Conservation (phyloP, 2,797 vertebrate species). For the Bradypodion pumilum region DNA sequence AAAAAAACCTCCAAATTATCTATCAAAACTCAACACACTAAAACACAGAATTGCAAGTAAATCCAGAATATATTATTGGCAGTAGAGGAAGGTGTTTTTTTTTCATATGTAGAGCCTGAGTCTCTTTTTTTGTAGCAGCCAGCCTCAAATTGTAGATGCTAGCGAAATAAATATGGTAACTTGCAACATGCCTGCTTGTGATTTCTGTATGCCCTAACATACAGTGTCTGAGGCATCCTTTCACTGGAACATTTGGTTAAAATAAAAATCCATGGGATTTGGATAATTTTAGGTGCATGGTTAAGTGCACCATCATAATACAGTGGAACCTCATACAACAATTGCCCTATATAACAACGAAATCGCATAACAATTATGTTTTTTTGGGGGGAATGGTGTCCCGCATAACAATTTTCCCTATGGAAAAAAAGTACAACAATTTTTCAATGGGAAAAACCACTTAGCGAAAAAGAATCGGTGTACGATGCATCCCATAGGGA, state of each 20-base stretch:
- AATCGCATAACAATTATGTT: no score
- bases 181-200: not conserved
- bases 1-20: conserved; percentile 24
- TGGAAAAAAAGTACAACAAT: no score
- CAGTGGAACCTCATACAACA: no score
- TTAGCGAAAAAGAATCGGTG: no score
- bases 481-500: no score
- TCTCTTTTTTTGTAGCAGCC: not conserved
- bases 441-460: no score
- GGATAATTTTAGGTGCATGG: not conserved
- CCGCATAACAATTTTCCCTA: no score
- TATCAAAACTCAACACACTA: conserved; percentile 12
- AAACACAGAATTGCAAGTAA: conserved; percentile 6
- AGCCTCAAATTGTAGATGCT: not conserved
- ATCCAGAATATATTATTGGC: conserved; percentile 18
- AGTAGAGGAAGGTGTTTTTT: conserved; percentile 1
- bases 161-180: conserved; percentile 24
- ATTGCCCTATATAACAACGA: no score
- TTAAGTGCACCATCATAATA: not conserved
- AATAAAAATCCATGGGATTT: not conserved
- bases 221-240: not conserved
- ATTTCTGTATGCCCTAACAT: not conserved
- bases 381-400: no score
- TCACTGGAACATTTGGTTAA: not conserved
- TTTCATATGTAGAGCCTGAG: not conserved